These are phyloP conservation scores for Steatocranus sp. DNA, from an alignment of 2,797 vertebrate genomes.

Conservation along the genomic window DNA sequence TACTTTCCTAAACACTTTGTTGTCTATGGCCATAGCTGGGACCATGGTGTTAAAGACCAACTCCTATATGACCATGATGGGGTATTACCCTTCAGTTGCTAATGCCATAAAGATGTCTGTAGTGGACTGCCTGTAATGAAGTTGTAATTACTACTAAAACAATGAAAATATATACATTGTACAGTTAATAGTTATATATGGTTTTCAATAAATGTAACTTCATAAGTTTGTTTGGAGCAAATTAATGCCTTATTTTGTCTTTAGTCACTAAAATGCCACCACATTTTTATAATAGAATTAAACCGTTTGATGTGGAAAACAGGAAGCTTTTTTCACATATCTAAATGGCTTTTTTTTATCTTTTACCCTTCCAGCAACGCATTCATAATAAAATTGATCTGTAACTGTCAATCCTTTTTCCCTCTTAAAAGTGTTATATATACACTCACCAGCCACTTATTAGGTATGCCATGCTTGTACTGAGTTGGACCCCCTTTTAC, in stretches of 20 bases:
- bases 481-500: not conserved
- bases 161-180: constrained; percentile 57
- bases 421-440: not conserved
- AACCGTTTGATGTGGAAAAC: not conserved
- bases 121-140: constrained; percentile 67
- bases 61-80: constrained; percentile 35
- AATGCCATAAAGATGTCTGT: constrained; percentile 64
- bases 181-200: constrained; percentile 69
- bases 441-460: not conserved
- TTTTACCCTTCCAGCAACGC: not conserved
- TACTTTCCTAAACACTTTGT: constrained; percentile 24
- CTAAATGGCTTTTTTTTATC: not conserved
- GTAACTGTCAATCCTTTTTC: not conserved
- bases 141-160: constrained; percentile 73
- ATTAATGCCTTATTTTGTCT: constrained; percentile 4
- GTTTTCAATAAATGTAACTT: constrained; percentile 74
- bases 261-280: not conserved
- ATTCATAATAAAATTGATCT: not conserved
- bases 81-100: constrained; percentile 25
- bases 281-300: not conserved
- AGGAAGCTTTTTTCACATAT: not conserved
- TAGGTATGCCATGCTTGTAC: not conserved
- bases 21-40: constrained; percentile 20
- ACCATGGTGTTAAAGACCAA: constrained; percentile 39
- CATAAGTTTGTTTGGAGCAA: constrained; percentile 38